A percentile compares a stretch with the other conserved stretches of the same genome.
phyloP scores from a whole-genome alignment of 2,797 vertebrate species.

The Lepilemur septentrionalis region DNA sequence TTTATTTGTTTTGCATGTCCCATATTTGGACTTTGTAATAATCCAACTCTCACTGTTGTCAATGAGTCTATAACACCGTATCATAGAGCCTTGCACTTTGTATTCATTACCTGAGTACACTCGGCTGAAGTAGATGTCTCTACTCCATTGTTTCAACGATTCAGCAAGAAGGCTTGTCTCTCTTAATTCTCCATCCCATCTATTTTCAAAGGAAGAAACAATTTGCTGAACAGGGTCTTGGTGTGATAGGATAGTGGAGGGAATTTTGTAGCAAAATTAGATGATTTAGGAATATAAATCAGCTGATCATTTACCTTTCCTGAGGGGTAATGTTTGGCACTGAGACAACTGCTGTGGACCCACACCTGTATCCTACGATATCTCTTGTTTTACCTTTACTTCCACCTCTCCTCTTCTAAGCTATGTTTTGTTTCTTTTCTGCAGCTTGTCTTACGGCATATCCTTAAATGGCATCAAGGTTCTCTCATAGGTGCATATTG shows the following conservation, averaged over 20 bases:
- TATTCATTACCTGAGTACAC: neutral
- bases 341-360: neutral
- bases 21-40: neutral
- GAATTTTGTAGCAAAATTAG: neutral
- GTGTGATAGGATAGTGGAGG: neutral
- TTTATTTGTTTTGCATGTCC: neutral
- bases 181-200: neutral
- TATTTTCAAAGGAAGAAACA: neutral
- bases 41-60: neutral
- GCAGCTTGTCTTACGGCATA: neutral
- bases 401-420: neutral
- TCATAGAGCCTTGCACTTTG: neutral
- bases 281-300: neutral
- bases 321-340: neutral
- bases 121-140: neutral
- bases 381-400: neutral
- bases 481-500: neutral
- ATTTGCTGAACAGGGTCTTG: neutral
- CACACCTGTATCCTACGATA: too few relatives aligned
- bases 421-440: neutral
- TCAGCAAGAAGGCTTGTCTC: neutral
- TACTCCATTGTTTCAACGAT: neutral
- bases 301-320: neutral
- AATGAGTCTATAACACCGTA: neutral
- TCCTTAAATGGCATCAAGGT: conserved; percentile 6